Base-by-base conservation (phyloP, 2,113 vertebrate genomes). In the Ameiurus melas region DNA sequence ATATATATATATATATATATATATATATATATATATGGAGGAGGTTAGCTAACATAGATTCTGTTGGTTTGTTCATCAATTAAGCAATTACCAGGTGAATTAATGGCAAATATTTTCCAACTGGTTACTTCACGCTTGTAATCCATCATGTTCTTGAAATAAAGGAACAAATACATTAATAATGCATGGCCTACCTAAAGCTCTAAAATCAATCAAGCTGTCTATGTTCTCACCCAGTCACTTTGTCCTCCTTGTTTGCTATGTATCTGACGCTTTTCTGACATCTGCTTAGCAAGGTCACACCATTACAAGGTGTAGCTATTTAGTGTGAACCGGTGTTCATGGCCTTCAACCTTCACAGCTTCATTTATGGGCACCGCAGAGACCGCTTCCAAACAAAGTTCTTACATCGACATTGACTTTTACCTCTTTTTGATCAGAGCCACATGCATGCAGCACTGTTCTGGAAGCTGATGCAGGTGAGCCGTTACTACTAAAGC, bases 401-500 rank as follows among this genome's bases (percentile, higher is more conserved):
- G 88, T 84, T 77, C 73, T 92, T 91, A 92, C 91, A 91, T 91
- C 88, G 85, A 66, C 84, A n/a, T 73, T 81, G 88, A 87, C 90
- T 92, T 90, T 89, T 88, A 22, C 86, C 77, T 81, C 90, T 70
- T 70, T 84, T 91, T 93, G 85, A 93, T 92, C 58, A 3, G 33
- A 91, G 62, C 87, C 92, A 91, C 91, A 89, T 93, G 93, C 88
- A 85, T n/a, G 53, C 55, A 71, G 66, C 20, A 62, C 89, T 66
- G 75, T n/a, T 73, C 64, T 75, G 36, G 70, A 64, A 57, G 43
- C 78, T 66, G 62, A 43, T 6, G 27, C 81, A 88, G 70, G 85
- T 86, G 73, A 81, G 62, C 39, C 13, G 17, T 53, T 73, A 66
- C 30, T 51, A n/a, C 12, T 33, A 36, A 43, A 0, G n/a, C 84